Percentiles rank a stretch among this genome's conserved stretches.
These are phyloP conservation scores for Fopius arisanus DNA, from an alignment of 1,140 invertebrate species.

Conservation along the genomic window DNA sequence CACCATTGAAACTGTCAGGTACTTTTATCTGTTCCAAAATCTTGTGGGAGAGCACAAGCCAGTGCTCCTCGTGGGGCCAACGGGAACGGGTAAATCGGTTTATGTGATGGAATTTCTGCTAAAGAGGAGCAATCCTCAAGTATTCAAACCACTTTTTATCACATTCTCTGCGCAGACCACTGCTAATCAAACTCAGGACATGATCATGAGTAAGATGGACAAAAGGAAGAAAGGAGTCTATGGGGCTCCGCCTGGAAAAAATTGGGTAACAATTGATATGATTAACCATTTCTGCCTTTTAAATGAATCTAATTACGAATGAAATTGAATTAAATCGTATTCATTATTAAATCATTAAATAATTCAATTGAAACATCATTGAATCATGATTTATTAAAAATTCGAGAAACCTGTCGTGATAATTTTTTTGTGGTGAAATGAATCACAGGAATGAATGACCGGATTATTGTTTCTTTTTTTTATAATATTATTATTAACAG, in stretches of 20 bases:
- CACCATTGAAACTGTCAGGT: constrained; percentile 88
- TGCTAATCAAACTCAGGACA: constrained; percentile 95
- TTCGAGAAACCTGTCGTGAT: too few relatives aligned
- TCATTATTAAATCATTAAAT: too few relatives aligned
- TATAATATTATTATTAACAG: constrained; percentile 53
- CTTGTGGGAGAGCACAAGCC: constrained; percentile 84
- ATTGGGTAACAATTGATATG: constrained; percentile 14
- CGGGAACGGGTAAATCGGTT: constrained; percentile 92
- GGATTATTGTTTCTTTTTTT: too few relatives aligned
- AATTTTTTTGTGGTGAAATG: too few relatives aligned
- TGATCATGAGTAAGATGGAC: constrained; percentile 95
- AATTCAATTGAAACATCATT: too few relatives aligned
- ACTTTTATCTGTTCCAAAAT: constrained; percentile 78
- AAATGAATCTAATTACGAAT: too few relatives aligned
- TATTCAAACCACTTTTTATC: constrained; percentile 86
- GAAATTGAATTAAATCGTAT: too few relatives aligned
- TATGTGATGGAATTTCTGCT: constrained; percentile 87
- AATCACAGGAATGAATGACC: too few relatives aligned
- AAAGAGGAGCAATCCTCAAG: constrained; percentile 78
- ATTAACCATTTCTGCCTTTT: too few relatives aligned
- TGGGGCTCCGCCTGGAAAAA: constrained; percentile 45
- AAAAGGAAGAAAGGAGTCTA: constrained; percentile 83
- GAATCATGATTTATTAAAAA: too few relatives aligned
- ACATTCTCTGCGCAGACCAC: constrained; percentile 95
- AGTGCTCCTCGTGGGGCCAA: constrained; percentile 87